Base-by-base conservation (phyloP, 2,888 invertebrate genomes). In the Coecobrya sp. region DNA sequence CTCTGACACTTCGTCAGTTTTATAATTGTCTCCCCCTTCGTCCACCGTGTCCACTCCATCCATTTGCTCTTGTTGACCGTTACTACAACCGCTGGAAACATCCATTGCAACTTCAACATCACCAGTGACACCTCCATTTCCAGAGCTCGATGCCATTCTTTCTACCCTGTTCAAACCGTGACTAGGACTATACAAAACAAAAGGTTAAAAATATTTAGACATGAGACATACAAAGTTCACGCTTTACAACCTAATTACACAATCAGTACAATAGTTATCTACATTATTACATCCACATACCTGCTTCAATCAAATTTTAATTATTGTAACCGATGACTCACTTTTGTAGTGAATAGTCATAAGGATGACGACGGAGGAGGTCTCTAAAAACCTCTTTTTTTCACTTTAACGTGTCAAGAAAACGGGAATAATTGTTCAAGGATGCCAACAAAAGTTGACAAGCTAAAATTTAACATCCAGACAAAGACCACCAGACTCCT, bases 81-180 rank as follows among this genome's bases (percentile, higher is more conserved):
- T 8, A 68, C 30, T 84, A 10, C 22, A 22, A 59, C 3, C 19
- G 10, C 16, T 59, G 22, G 81, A 81, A 11, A 68, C 27, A 27
- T 86, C 86, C 86, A 86, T 73, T 22, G 16, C 68, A 68, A 42
- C 22, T 11, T 68, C 82, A 11, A 68, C 68, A 25, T 7, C 10
- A 16, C 25, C 49, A 52, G 16, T 62, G 36, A 68, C 36, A 42
- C 19, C 55, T n/a, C n/a, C 65, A n/a, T 25, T 62, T 0, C 42
- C 59, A 36, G 11, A 62, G 2, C 49, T 36, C 8, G 52, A 19
- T 4, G 55, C 81, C 49, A 81, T 81, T 73, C 30, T n/a, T n/a
- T 2, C 3, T 3, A 8, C 11, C 1, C 4, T 1, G 25, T 65
- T 19, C 65, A 65, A 22, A 25, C 19, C 65, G 2, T 13, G 22